Evolutionary conservation across 2,113 vertebrate genomes (phyloP).

Genomic region (Mohoua ochrocephala): DNA sequence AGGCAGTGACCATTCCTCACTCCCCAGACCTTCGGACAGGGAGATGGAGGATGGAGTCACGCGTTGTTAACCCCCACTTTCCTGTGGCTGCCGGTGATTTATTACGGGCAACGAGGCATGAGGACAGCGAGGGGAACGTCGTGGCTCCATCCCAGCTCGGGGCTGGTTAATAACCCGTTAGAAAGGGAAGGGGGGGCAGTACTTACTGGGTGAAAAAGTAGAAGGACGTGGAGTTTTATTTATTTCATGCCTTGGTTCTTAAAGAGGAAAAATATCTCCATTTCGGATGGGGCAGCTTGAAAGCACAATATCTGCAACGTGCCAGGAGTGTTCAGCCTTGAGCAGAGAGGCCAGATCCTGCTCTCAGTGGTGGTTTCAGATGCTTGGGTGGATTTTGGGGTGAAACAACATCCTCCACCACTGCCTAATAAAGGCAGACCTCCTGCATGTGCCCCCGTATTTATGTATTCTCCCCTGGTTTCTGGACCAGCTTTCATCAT

Average conservation of each 20-base stretch:
- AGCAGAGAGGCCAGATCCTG: background rate
- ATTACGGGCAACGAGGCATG: background rate
- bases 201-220: background rate
- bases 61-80: constrained; percentile 13
- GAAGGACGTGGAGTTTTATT: background rate
- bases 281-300: background rate
- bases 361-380: background rate
- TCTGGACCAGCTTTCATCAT: background rate
- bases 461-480: background rate
- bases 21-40: background rate
- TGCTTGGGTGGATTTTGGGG: background rate
- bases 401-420: background rate
- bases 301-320: fast-evolving
- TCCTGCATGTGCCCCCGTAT: fast-evolving
- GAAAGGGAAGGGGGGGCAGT: background rate
- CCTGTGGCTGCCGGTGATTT: background rate
- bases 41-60: constrained; percentile 29
- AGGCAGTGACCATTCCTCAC: background rate
- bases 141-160: background rate
- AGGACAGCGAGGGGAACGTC: background rate
- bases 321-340: background rate
- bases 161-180: background rate
- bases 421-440: background rate
- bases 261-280: background rate
- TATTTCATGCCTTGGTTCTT: background rate